These are phyloP conservation scores for Tuta absoluta DNA, from an alignment of 2,888 invertebrate species.

Conservation along the genomic window DNA sequence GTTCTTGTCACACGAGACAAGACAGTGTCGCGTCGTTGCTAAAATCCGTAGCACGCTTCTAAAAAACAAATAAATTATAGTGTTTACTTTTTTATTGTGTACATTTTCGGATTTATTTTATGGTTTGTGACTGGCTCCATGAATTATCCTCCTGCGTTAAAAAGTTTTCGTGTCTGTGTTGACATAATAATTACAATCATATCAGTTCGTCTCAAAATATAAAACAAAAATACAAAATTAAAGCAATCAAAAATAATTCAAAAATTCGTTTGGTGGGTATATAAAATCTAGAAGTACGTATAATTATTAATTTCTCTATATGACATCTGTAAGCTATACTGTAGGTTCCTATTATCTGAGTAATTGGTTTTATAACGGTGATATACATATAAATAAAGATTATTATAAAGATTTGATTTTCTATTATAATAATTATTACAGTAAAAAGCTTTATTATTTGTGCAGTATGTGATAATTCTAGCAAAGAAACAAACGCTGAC, in stretches of 20 bases:
- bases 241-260: background rate
- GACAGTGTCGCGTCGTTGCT: slow-evolving; percentile 61
- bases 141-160: background rate
- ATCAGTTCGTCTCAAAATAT: background rate
- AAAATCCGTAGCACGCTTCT: slow-evolving; percentile 62
- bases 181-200: background rate
- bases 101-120: background rate
- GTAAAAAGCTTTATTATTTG: no score
- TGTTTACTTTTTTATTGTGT: slow-evolving; percentile 1
- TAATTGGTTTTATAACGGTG: no score
- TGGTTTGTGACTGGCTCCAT: slow-evolving; percentile 9
- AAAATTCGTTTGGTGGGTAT: no score
- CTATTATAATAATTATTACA: no score
- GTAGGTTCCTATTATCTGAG: no score
- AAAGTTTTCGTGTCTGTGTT: background rate
- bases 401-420: no score
- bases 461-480: no score
- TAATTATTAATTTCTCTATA: no score
- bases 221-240: background rate
- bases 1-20: slow-evolving; percentile 46
- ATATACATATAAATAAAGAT: no score
- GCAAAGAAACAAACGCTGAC: no score
- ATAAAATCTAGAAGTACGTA: no score
- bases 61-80: slow-evolving; percentile 29
- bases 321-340: no score